phyloP scores from a whole-genome alignment of 2,113 vertebrate genomes.

The Periophthalmus modestus region DNA sequence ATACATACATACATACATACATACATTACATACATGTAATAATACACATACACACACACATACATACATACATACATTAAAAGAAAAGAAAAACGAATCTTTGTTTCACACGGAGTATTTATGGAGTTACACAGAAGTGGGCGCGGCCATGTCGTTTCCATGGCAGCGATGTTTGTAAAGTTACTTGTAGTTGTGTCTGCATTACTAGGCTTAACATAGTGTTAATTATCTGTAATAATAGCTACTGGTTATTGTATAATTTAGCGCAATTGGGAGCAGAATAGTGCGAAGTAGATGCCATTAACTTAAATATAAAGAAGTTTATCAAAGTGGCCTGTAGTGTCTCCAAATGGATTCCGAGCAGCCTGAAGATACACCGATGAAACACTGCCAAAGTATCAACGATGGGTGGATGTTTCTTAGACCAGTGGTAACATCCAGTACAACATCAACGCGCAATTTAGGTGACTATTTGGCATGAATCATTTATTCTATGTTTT shows the following conservation, averaged over 20 bases:
- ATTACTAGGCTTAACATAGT: too few relatives aligned
- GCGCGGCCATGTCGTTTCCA: conserved; percentile 43
- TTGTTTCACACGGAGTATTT: conserved; percentile 3
- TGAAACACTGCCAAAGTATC: conserved; percentile 44
- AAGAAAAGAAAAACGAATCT: too few relatives aligned
- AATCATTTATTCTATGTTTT: neutral
- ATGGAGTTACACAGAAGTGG: conserved; percentile 51
- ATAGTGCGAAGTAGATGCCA: neutral
- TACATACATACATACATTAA: too few relatives aligned
- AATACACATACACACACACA: too few relatives aligned
- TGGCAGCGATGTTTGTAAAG: conserved; percentile 37
- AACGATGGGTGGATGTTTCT: conserved; percentile 38
- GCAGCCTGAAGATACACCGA: conserved; percentile 11
- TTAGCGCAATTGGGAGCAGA: neutral
- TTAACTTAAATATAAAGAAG: neutral
- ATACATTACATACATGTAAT: too few relatives aligned
- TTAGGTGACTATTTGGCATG: neutral
- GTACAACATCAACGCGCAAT: neutral
- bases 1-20: too few relatives aligned
- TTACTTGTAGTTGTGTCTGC: neutral
- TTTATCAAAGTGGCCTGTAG: neutral
- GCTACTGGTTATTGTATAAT: neutral
- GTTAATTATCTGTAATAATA: neutral
- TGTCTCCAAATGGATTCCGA: conserved; percentile 34
- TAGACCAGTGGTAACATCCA: conserved; percentile 61